phyloP scores from a whole-genome alignment of 1,140 invertebrate species.

The Meloidogyne floridensis region DNA sequence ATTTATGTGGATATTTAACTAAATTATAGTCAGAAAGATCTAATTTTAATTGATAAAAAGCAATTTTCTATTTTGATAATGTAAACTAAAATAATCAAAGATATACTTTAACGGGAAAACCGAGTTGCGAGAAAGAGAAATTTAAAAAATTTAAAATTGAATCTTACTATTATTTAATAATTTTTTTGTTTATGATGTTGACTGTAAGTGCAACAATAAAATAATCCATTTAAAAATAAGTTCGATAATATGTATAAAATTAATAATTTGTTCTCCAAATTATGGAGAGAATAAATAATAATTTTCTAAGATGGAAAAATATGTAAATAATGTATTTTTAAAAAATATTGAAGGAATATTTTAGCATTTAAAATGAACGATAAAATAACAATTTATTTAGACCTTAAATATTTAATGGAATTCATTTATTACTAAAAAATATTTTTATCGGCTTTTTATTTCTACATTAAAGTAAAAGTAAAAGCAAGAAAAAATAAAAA shows the following conservation, averaged over 20 bases:
- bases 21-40: too few species aligned
- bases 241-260: background rate
- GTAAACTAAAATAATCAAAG: too few species aligned
- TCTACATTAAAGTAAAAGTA: background rate
- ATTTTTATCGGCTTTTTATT: constrained; percentile 3
- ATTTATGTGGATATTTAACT: background rate
- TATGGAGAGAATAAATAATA: background rate
- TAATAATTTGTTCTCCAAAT: background rate
- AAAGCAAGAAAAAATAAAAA: background rate
- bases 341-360: too few species aligned
- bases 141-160: too few species aligned
- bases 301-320: too few species aligned
- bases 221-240: background rate
- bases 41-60: too few species aligned
- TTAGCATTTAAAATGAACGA: background rate
- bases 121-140: background rate
- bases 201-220: background rate
- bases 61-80: too few species aligned
- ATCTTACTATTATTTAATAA: background rate
- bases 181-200: background rate
- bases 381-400: background rate
- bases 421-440: background rate
- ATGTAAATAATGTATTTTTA: too few species aligned
- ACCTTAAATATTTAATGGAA: background rate
- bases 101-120: background rate